Evolutionary conservation across 2,888 invertebrate species (phyloP).

Genomic region (Ommatoiulus sabulosus): DNA sequence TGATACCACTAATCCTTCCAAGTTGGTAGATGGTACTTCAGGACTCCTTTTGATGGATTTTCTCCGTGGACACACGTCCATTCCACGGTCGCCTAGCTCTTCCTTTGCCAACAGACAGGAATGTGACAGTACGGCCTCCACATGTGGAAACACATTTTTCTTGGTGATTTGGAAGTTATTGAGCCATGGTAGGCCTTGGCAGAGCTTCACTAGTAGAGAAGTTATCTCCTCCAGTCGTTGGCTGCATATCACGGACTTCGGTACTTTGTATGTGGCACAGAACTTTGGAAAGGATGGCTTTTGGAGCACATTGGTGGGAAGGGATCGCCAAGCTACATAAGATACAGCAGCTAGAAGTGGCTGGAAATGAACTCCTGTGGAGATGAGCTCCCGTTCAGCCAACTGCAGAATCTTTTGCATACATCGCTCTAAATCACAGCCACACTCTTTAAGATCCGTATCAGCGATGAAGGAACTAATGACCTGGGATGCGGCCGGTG

Average conservation of each 20-base stretch:
- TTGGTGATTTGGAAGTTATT: background rate
- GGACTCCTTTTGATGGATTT: no score
- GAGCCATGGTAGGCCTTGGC: background rate
- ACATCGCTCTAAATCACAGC: background rate
- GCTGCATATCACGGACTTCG: background rate
- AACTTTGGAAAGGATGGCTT: conserved; percentile 5
- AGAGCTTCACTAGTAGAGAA: background rate
- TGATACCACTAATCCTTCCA: background rate
- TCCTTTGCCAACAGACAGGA: background rate
- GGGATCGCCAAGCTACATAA: conserved; percentile 32
- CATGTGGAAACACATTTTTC: background rate
- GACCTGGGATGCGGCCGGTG: background rate
- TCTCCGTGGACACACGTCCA: no score
- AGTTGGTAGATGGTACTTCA: no score
- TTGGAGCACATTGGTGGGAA: background rate
- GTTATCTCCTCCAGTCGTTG: background rate
- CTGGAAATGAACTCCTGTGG: background rate
- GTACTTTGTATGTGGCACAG: background rate
- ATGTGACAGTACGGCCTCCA: conserved; percentile 15
- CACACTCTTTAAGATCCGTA: background rate
- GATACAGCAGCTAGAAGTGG: background rate
- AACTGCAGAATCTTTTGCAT: background rate
- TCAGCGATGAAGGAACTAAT: conserved; percentile 2
- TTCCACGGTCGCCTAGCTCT: no score
- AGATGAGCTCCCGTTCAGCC: background rate